Evolutionary conservation across 1,140 invertebrate genomes (phyloP).

Genomic region (Aricia agestis): DNA sequence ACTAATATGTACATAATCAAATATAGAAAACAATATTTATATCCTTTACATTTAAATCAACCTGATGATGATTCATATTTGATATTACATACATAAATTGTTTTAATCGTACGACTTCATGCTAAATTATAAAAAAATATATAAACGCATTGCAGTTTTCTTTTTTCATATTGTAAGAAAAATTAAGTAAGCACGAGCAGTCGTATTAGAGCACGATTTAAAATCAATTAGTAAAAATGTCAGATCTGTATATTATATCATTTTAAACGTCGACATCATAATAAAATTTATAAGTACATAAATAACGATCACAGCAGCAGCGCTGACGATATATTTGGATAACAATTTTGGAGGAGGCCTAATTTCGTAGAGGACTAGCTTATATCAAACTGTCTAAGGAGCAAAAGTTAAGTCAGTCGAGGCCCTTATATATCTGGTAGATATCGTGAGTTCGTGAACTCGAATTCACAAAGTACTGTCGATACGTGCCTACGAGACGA

Average conservation of each 20-base stretch:
- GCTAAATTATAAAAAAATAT: not conserved
- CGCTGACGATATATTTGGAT: slow-evolving; percentile 28
- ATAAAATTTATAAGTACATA: slow-evolving; percentile 30
- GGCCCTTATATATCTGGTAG: not conserved
- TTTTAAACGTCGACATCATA: slow-evolving; percentile 15
- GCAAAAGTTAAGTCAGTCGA: slow-evolving; percentile 2
- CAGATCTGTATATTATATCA: slow-evolving; percentile 17
- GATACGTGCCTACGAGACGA: not conserved
- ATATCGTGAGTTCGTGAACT: not conserved
- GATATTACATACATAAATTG: slow-evolving; percentile 5
- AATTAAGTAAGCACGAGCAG: slow-evolving; percentile 1
- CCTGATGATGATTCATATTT: slow-evolving; percentile 12
- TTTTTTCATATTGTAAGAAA: not conserved
- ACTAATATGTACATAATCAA: slow-evolving; percentile 50
- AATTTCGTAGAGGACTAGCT: slow-evolving; percentile 20
- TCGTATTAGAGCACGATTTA: slow-evolving; percentile 11
- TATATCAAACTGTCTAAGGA: slow-evolving; percentile 5
- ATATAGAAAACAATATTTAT: slow-evolving; percentile 27
- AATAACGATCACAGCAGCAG: slow-evolving; percentile 29
- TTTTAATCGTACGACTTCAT: not conserved
- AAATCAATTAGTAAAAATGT: slow-evolving; percentile 1
- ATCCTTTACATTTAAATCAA: slow-evolving; percentile 19
- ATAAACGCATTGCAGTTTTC: not conserved
- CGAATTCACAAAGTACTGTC: not conserved
- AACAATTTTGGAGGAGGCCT: slow-evolving; percentile 27